A percentile compares a stretch with the other conserved stretches of the same genome.
These are phyloP conservation scores for Tonatia bakeri DNA, from an alignment of 2,113 vertebrate species.

Conservation along the genomic window DNA sequence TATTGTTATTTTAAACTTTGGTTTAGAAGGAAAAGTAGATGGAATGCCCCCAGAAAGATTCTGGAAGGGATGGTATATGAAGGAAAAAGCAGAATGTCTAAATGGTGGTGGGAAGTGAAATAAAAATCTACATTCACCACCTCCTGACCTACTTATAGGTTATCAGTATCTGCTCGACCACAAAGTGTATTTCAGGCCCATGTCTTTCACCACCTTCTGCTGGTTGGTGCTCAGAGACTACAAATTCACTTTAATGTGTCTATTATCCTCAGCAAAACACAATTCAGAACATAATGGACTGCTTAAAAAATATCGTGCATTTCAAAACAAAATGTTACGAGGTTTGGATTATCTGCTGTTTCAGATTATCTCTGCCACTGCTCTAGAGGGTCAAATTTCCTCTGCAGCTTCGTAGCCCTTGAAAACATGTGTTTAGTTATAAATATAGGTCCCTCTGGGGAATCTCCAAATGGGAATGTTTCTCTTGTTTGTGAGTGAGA, in stretches of 20 bases:
- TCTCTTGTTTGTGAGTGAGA: slow-evolving; percentile 52
- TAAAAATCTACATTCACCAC: slow-evolving; percentile 2
- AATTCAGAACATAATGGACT: slow-evolving; percentile 53
- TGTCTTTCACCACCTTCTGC: slow-evolving; percentile 32
- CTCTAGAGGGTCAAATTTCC: slow-evolving; percentile 55
- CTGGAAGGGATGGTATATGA: not conserved
- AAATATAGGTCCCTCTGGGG: slow-evolving; percentile 62
- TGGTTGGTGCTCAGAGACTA: not conserved
- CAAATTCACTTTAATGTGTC: slow-evolving; percentile 40
- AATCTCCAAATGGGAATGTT: slow-evolving; percentile 51
- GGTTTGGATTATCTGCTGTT: slow-evolving; percentile 59
- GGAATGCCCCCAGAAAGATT: slow-evolving; percentile 20
- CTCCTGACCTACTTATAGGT: slow-evolving; percentile 35
- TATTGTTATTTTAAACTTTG: slow-evolving; percentile 56
- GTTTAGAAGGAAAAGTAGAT: slow-evolving; percentile 6
- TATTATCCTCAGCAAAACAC: slow-evolving; percentile 37
- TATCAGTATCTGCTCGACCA: slow-evolving; percentile 1
- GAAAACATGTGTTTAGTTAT: slow-evolving; percentile 68
- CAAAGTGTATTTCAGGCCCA: slow-evolving; percentile 32
- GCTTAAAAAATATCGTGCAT: slow-evolving; percentile 48
- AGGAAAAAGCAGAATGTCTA: slow-evolving; percentile 19
- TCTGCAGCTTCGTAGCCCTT: slow-evolving; percentile 46
- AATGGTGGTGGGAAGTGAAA: slow-evolving; percentile 35
- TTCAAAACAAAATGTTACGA: slow-evolving; percentile 57
- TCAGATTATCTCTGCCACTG: slow-evolving; percentile 51